Evolutionary conservation across 2,888 invertebrate species (phyloP), one percentile per base, ranked within the genome.

Genomic region (Brachypalpus laphriformis): DNA sequence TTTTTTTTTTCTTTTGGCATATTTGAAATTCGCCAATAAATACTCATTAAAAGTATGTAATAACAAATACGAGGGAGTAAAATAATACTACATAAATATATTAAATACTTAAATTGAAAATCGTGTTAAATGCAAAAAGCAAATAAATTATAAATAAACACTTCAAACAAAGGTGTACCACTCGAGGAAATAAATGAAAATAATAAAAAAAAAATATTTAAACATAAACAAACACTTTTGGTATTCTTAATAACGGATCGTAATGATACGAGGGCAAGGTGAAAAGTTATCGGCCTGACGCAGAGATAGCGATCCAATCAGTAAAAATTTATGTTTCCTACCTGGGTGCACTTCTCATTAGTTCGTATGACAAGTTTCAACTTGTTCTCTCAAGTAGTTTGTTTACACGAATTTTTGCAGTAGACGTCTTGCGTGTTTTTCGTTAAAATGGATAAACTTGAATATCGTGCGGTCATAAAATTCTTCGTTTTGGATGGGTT

Each of bases 111-210:
- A 56, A 14, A 63, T 42, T 56, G 8, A 77, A 65, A 74, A 54
- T 59, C 51, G 47, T 80, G 74, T 80, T 74, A 54, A 66, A 40
- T 42, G 51, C 66, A 76, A 66, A 54, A 65, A 57, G 34, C 37
- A 70, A 78, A 72, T 40, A 66, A 71, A 82, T 63, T 56, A 59
- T 14, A 66, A 66, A 72, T 40, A 47, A 49, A 74, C 57, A 57
- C 57, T 59, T 59, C 20, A 68, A 74, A 66, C 18, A 14, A 56
- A 37, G 66, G 80, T 72, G 59, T 88, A 89, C 82, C 65, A 87
- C 75, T 87, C 86, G 80, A 80, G 59, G 47, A 61, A 72, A 76
- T 54, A 61, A 86, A 87, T 87, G 71, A 56, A 70, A 34, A 70
- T 70, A 54, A 54, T 54, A 61, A 49, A 59, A 54, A n/a, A 61